These are phyloP conservation scores for Mionectes macconnelli DNA, from an alignment of 2,113 vertebrate genomes.

Conservation along the genomic window DNA sequence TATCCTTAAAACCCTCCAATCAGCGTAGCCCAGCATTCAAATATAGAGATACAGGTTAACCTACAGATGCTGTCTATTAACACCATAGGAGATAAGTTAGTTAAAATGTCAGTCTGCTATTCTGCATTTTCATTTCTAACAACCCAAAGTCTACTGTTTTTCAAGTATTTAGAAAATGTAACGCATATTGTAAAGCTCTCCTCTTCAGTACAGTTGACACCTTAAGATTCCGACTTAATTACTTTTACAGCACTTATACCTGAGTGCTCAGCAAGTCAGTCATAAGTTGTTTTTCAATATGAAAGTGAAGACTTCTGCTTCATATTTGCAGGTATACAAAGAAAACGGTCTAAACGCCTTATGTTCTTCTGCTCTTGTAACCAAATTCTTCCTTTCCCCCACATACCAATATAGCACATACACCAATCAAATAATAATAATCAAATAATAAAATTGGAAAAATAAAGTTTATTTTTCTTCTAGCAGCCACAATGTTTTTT, in stretches of 20 bases:
- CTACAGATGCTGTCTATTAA: neutral
- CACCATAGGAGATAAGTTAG: neutral
- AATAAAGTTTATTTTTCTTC: neutral
- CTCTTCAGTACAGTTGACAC: neutral
- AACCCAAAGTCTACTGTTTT: neutral
- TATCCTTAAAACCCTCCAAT: neutral
- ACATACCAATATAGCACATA: rapidly evolving
- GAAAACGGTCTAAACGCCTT: neutral
- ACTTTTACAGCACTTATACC: neutral
- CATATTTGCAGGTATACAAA: neutral
- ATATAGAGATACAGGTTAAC: neutral
- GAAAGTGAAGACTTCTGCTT: neutral
- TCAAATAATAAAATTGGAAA: neutral
- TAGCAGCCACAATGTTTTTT: neutral
- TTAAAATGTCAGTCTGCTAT: neutral
- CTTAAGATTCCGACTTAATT: neutral
- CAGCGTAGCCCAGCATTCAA: neutral
- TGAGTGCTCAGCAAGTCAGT: neutral
- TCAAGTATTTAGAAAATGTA: neutral
- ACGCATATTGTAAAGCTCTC: neutral
- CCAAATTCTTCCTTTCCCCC: neutral
- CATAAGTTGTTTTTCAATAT: neutral
- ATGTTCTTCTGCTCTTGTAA: neutral
- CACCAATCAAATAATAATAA: neutral
- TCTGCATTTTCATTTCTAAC: neutral